Conservation (phyloP, 2,113 vertebrate genomes). For the Gopherus evgoodei region DNA sequence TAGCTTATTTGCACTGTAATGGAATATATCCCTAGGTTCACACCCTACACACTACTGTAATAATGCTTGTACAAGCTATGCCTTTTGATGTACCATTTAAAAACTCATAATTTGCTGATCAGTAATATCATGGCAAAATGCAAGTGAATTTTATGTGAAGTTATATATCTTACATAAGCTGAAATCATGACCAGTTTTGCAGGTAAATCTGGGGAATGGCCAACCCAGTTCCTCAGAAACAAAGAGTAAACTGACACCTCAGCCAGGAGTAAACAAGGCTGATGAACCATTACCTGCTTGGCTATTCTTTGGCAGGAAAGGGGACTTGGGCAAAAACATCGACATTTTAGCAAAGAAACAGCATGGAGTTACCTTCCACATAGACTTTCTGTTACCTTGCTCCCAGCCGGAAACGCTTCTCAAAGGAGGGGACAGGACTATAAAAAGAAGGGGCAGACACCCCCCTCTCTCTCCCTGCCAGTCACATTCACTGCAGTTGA, state of each 20-base stretch:
- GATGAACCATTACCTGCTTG: background rate
- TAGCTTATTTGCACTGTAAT: background rate
- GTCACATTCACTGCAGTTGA: background rate
- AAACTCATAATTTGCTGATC: background rate
- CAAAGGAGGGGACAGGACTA: background rate
- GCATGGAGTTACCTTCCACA: background rate
- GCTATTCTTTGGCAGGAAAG: background rate
- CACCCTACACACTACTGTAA: background rate
- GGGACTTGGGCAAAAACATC: background rate
- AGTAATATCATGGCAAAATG: background rate
- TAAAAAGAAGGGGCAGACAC: background rate
- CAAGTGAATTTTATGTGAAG: background rate
- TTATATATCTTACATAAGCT: background rate
- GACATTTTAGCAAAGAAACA: background rate
- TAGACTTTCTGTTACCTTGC: background rate
- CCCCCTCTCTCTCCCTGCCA: background rate
- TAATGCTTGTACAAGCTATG: background rate
- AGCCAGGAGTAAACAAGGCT: background rate
- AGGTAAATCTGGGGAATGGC: background rate
- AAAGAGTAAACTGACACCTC: background rate
- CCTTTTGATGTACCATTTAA: background rate
- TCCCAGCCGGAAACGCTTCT: background rate
- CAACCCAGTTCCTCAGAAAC: background rate
- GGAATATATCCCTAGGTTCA: background rate
- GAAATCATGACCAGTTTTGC: background rate